Evolutionary conservation across 2,113 vertebrate genomes (phyloP).

Genomic region (Hystrix brachyura): DNA sequence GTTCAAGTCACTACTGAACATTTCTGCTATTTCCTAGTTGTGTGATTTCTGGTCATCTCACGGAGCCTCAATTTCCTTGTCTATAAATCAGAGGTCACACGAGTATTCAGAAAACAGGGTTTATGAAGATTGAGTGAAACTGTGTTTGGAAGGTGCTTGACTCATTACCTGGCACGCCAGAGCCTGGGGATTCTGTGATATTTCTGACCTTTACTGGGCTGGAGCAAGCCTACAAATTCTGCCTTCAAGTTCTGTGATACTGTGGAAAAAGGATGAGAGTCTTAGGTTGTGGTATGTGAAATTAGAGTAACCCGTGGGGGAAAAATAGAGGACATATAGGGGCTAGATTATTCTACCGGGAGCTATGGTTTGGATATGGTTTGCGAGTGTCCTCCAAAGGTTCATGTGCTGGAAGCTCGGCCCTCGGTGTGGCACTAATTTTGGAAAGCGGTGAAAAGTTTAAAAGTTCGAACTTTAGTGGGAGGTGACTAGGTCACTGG

Average conservation of each 20-base stretch:
- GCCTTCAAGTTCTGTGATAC: not conserved
- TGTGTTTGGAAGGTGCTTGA: not conserved
- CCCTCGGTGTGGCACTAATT: not conserved
- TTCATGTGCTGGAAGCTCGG: no score
- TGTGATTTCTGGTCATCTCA: not conserved
- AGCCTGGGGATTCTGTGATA: not conserved
- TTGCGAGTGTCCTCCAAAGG: not conserved
- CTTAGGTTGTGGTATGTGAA: not conserved
- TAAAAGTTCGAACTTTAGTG: not conserved
- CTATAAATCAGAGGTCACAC: not conserved
- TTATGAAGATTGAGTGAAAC: not conserved
- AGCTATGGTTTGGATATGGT: not conserved
- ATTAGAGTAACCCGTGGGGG: not conserved
- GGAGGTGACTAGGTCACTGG: not conserved
- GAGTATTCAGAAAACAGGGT: rapidly evolving
- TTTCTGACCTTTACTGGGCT: not conserved
- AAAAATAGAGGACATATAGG: not conserved
- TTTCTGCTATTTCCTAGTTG: not conserved
- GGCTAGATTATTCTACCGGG: not conserved
- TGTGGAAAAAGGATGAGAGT: not conserved
- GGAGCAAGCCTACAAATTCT: not conserved
- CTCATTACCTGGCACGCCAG: rapidly evolving
- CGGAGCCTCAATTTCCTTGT: not conserved
- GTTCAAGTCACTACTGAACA: not conserved
- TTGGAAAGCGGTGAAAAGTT: not conserved